Evolutionary conservation across 2,113 vertebrate genomes (phyloP), one percentile per base, ranked within the genome.

Genomic region (Anguilla japonica): DNA sequence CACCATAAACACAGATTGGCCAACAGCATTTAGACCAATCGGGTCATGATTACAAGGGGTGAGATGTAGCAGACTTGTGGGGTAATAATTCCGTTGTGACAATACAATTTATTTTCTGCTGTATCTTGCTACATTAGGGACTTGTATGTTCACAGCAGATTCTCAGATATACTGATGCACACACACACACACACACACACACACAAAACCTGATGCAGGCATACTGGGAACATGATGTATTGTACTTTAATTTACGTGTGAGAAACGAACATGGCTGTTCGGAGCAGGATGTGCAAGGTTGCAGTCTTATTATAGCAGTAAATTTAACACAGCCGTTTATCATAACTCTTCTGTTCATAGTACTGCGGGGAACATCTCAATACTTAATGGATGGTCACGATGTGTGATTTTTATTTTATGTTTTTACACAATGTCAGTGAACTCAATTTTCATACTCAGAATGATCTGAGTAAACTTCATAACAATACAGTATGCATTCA

Each of bases 231-330:
- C 9, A 75, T 75, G 67, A 75, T 75, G 71, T 75, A 75, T 75
- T 34, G 11, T 13, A n/a, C 71, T 75, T 75, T 75, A 29, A 75
- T 75, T 75, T 75, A 75, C 34, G n/a, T 75, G 71, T 34, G 71
- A 75, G 71, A 75, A 29, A 75, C 34, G 71, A 75, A 34, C 71
- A 34, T 75, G 71, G n/a, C 71, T 75, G n/a, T 22, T 34, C 71
- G 11, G 20, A n/a, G 29, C n/a, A 75, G 71, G 71, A 75, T n/a
- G 71, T 75, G 29, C 71, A 75, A 75, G 71, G 34, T 75, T 75
- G 71, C 71, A 34, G n/a, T 75, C 71, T 75, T 75, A 75, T 75
- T 75, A 75, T 75, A 75, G 71, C 71, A 75, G 71, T 75, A 75
- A 75, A 75, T 75, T 34, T 75, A 75, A 11, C 71, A 75, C n/a